A percentile compares a stretch with the other conserved stretches of the same genome.
These are phyloP conservation scores for Tipula vernalis DNA, from an alignment of 2,888 invertebrate genomes.

Conservation along the genomic window DNA sequence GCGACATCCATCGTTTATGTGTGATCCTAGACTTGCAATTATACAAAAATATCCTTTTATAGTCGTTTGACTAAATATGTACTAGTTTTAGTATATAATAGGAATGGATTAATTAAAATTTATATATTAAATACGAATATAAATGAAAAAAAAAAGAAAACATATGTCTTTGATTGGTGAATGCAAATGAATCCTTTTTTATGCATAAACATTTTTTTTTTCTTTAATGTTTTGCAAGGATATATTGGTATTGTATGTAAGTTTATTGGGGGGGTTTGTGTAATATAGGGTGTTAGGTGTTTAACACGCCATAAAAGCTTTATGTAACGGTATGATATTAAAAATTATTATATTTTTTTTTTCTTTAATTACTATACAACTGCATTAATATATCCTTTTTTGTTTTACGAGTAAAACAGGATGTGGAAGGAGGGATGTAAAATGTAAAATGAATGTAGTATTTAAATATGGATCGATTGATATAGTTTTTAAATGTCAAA, in stretches of 20 bases:
- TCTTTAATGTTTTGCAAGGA: neutral
- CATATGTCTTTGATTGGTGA: constrained; percentile 4
- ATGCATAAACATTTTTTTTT: neutral
- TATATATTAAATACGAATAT: neutral
- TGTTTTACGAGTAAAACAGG: neutral
- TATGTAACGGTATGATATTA: neutral
- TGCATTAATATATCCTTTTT: neutral
- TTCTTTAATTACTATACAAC: neutral
- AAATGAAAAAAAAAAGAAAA: neutral
- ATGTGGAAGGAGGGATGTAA: neutral
- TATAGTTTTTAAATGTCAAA: neutral
- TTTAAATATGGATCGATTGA: neutral
- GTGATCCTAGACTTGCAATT: neutral
- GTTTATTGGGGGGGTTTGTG: neutral
- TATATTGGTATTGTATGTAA: neutral
- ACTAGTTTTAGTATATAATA: neutral
- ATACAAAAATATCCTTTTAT: neutral
- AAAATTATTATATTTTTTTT: neutral
- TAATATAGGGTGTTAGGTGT: neutral
- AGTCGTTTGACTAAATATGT: neutral
- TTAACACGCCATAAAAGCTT: neutral
- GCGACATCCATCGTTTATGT: neutral
- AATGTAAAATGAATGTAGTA: neutral
- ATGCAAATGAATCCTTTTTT: neutral
- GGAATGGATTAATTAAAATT: neutral